A percentile compares a stretch with the other conserved stretches of the same genome.
phyloP scores from a whole-genome alignment of 2,888 invertebrate species.

The Pheosia tremula region DNA sequence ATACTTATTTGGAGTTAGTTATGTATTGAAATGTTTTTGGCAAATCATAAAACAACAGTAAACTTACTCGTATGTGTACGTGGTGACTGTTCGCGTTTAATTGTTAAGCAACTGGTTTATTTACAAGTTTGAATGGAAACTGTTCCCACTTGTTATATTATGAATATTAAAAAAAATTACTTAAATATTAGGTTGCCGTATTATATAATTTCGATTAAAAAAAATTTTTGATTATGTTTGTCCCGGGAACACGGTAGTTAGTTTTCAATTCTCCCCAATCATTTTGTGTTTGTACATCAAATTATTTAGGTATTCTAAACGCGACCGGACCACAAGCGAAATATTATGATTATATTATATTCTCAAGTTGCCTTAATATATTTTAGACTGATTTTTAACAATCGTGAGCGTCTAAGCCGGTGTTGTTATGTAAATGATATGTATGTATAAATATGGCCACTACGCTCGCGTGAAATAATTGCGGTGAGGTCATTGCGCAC shows the following conservation, averaged over 20 bases:
- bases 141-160: too few relatives aligned
- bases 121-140: too few relatives aligned
- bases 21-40: too few relatives aligned
- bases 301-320: conserved; percentile 29
- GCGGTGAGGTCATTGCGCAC: conserved; percentile 57
- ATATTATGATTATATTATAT: conserved; percentile 58
- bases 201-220: too few relatives aligned
- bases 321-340: conserved; percentile 43
- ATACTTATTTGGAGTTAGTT: too few relatives aligned
- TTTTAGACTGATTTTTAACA: conserved; percentile 87
- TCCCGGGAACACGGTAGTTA: too few relatives aligned
- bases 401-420: conserved; percentile 64
- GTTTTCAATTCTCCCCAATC: neutral
- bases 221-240: too few relatives aligned
- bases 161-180: too few relatives aligned
- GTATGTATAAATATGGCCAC: neutral
- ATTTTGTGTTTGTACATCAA: neutral
- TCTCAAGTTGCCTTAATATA: conserved; percentile 87
- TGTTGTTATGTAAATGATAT: conserved; percentile 27
- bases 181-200: too few relatives aligned
- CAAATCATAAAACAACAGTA: too few relatives aligned
- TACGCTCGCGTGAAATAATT: conserved; percentile 7
- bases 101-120: neutral
- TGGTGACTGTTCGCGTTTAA: conserved; percentile 33
- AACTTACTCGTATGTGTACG: conserved; percentile 18